These are phyloP conservation scores for Peromyscus melanophrys DNA, from an alignment of 2,797 vertebrate genomes.

Conservation along the genomic window DNA sequence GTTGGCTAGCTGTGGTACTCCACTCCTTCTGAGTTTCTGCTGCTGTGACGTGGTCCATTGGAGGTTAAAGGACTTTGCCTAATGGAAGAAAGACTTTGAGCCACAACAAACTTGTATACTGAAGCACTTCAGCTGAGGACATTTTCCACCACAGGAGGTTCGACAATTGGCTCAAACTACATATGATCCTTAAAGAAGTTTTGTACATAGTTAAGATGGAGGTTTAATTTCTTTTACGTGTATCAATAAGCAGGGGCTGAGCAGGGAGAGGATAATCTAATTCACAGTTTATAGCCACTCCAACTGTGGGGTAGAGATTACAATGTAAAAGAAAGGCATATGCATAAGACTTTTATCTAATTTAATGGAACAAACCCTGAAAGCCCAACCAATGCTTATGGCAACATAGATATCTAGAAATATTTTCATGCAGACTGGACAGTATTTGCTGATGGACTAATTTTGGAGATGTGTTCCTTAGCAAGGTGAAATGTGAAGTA, in stretches of 20 bases:
- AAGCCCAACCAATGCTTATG: neutral
- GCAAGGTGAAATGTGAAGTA: neutral
- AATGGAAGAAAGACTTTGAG: neutral
- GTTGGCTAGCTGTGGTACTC: fast-evolving
- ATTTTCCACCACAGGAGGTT: neutral
- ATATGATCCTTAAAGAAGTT: neutral
- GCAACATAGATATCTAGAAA: neutral
- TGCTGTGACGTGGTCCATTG: neutral
- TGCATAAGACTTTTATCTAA: neutral
- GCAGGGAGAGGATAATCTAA: neutral
- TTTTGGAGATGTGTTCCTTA: neutral
- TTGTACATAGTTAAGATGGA: neutral
- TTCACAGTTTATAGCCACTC: too few relatives aligned
- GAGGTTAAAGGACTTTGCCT: neutral
- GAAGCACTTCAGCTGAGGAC: neutral
- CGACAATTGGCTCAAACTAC: neutral
- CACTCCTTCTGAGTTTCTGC: neutral
- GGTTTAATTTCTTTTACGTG: neutral
- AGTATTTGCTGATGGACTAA: neutral
- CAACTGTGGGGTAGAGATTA: neutral
- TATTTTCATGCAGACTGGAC: neutral
- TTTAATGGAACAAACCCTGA: neutral
- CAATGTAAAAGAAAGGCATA: neutral
- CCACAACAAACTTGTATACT: neutral
- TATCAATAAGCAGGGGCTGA: neutral